Evolutionary conservation across 1,140 invertebrate species (phyloP), one percentile per base, ranked within the genome.

Genomic region (Sitobion miscanthi): DNA sequence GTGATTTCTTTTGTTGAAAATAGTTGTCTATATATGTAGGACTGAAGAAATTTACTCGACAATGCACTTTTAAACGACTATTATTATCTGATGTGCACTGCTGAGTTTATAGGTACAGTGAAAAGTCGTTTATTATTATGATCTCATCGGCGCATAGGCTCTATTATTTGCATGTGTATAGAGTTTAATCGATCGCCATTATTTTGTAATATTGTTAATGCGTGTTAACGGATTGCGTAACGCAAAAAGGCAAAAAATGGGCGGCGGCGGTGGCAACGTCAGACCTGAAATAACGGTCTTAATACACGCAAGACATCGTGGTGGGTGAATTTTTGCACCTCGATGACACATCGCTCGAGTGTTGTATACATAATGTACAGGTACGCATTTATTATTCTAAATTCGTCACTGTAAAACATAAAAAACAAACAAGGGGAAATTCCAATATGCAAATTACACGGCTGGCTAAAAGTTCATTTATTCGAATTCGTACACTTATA

Each of bases 311-410:
- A 92, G 42, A 77, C 69, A 38, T 77, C 14, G n/a, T 45, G 23
- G 45, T 77, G 30, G 82, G 82, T 57, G 82, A 85, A 83, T 57
- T 93, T 93, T 93, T 93, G 82, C 91, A 93, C 49, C 91, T 86
- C 82, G 47, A 85, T 54, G 91, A 85, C 82, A 93, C 91, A 85
- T 93, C 69, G 45, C 21, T 21, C 23, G 6, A 6, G 89, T 57
- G 14, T 47, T 38, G 21, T 38, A 83, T 38, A 9, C 17, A 83
- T 38, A 21, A 38, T 83, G 38, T 38, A 21, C 2, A 83, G 20
- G 25, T 9, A 62, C 17, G 9, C 17, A 42, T 62, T 90, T 45
- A 85, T 86, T 86, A 54, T 86, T 54, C 49, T 14, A 86, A 93
- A 93, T 93, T 85, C 91, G 77, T 85, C 49, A 83, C 45, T 69